A percentile compares a stretch with the other conserved stretches of the same genome.
Conservation (phyloP, 2,888 invertebrate genomes). For the Tipula vernalis region DNA sequence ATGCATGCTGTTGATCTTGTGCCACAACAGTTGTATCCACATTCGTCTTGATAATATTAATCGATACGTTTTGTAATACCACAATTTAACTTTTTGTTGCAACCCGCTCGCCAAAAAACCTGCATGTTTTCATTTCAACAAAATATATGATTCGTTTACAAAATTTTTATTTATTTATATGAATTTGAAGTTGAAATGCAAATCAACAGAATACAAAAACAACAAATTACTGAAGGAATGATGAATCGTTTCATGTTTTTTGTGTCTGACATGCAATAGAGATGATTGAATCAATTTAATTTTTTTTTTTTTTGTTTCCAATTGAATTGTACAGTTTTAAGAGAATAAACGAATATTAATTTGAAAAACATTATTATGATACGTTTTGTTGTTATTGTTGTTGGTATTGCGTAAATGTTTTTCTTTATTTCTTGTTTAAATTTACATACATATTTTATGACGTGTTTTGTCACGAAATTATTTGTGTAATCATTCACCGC, state of each 20-base stretch:
- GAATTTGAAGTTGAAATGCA: neutral
- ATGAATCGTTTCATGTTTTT: neutral
- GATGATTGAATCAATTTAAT: neutral
- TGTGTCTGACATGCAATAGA: neutral
- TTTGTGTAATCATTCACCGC: neutral
- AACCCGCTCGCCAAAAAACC: neutral
- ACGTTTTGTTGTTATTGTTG: neutral
- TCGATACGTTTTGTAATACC: no score
- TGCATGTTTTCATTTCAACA: neutral
- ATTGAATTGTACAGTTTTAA: neutral
- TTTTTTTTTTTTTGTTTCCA: neutral
- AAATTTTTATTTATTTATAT: neutral
- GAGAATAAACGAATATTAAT: neutral
- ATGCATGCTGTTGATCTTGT: no score
- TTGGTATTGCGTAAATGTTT: neutral
- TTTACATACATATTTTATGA: neutral
- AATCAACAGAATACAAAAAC: neutral
- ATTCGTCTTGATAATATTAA: no score
- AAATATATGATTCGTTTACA: neutral
- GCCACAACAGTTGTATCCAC: no score
- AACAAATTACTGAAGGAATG: neutral
- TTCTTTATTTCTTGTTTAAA: neutral
- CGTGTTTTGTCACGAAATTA: neutral
- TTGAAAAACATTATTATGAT: neutral
- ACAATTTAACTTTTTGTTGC: no score